Base-by-base conservation (phyloP, 2,888 invertebrate genomes). In the Pollenia griseotomentosa region DNA sequence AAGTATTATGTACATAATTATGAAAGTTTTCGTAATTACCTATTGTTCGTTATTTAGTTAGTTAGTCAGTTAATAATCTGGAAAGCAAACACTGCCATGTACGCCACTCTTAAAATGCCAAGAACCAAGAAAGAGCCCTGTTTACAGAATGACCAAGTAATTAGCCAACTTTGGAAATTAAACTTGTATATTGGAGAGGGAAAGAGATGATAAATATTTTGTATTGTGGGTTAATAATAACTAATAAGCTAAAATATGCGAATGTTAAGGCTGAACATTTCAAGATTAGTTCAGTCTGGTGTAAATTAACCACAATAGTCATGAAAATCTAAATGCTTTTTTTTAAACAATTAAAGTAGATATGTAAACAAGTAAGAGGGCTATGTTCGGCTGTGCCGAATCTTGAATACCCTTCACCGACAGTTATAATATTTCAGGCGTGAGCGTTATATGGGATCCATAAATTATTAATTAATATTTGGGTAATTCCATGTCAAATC, bases 1-100 rank as follows among this genome's bases (percentile, higher is more conserved):
- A 42, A 82, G 44, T 68, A 53, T 68, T 55, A 40, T 40, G 48
- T 66, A 66, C 66, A 73, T 66, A 73, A 73, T 78, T 82, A 78
- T 73, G 23, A 82, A 85, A 85, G 65, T 85, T 85, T 59, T 73
- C 57, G 19, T 74, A 77, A 85, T 78, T 78, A 82, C 77, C 66
- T 78, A 66, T 70, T 71, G 71, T 82, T 78, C 44, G 73, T 61
- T 61, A 46, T 33, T 61, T 70, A 53, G 23, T 23, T 57, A 2
- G 7, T 57, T 7, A 11, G 10, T 10, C 59, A 23, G 2, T 33
- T 33, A 33, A 33, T 33, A 33, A 33, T 33, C 33, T 33, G 33
- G 5, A 33, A 33, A 33, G 33, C 33, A 33, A 33, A 33, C n/a
- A 3, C 8, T 40, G 33, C 8, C 14, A 14, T 33, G 23, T 14